A percentile compares a stretch with the other conserved stretches of the same genome.
These are phyloP conservation scores for Orthonychiurus folsomi DNA, from an alignment of 2,888 invertebrate species.

Conservation along the genomic window DNA sequence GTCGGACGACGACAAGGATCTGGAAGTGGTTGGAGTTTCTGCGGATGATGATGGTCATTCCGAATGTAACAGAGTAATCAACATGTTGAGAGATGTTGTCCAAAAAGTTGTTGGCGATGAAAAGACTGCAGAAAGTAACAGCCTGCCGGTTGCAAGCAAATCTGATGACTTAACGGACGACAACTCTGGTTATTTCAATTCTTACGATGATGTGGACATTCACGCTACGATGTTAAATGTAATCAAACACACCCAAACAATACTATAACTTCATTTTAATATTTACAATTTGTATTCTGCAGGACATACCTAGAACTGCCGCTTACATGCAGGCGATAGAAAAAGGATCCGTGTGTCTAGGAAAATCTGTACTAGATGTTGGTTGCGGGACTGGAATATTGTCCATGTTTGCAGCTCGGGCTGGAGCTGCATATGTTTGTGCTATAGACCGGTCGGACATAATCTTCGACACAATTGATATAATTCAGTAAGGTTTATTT, in stretches of 20 bases:
- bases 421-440: conserved; percentile 80
- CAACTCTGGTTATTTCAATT: conserved; percentile 56
- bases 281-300: too few species aligned
- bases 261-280: too few species aligned
- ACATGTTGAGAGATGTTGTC: background rate
- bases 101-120: background rate
- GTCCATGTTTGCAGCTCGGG: conserved; percentile 94
- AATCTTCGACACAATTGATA: conserved; percentile 90
- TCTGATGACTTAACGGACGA: conserved; percentile 4
- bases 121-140: background rate
- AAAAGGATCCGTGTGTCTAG: conserved; percentile 60
- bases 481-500: conserved; percentile 58
- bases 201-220: conserved; percentile 82
- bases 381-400: conserved; percentile 97
- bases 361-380: conserved; percentile 81
- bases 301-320: conserved; percentile 75
- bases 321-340: conserved; percentile 77
- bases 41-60: background rate
- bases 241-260: too few species aligned
- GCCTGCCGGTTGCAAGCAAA: too few species aligned
- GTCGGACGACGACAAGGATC: background rate
- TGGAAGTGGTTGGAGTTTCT: background rate
- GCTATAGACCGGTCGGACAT: conserved; percentile 95
- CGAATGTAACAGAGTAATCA: background rate
- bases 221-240: conserved; percentile 90